phyloP scores from a whole-genome alignment of 2,797 vertebrate species.

The Notoglanidium macrostoma region DNA sequence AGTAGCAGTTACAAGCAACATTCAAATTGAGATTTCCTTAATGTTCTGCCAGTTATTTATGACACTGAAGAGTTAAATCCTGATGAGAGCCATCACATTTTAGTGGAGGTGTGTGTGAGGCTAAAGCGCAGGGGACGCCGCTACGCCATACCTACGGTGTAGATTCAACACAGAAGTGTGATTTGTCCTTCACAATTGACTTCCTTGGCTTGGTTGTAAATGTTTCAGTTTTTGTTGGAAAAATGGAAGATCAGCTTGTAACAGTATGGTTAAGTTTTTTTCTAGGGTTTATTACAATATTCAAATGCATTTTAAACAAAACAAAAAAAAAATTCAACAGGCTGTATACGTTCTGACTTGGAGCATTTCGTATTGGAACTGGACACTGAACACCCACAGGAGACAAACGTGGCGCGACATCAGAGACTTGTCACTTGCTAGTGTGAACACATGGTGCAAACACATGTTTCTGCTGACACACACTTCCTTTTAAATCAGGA shows the following conservation, averaged over 20 bases:
- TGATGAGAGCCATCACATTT: not conserved
- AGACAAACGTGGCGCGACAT: not conserved
- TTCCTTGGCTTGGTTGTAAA: not conserved
- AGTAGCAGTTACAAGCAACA: not conserved
- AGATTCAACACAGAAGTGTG: too few species aligned
- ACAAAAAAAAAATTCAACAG: not conserved
- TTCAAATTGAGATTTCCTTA: not conserved
- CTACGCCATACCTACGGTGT: too few species aligned
- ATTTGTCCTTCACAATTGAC: too few species aligned
- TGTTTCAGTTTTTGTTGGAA: not conserved
- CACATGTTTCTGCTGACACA: constrained; percentile 9
- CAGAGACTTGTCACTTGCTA: not conserved
- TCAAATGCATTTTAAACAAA: not conserved
- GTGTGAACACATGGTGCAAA: constrained; percentile 15
- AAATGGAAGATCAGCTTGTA: not conserved
- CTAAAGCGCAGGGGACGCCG: too few species aligned
- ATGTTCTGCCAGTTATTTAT: not conserved
- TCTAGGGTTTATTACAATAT: not conserved
- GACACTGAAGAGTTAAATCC: not conserved
- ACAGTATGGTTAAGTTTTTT: not conserved
- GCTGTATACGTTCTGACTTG: not conserved
- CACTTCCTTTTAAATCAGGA: not conserved
- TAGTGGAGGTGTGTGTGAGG: too few species aligned
- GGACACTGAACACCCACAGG: not conserved
- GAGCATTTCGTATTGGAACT: not conserved